A percentile compares a stretch with the other conserved stretches of the same genome.
These are phyloP conservation scores for Tauraco erythrolophus DNA, from an alignment of 2,113 vertebrate species.

Conservation along the genomic window DNA sequence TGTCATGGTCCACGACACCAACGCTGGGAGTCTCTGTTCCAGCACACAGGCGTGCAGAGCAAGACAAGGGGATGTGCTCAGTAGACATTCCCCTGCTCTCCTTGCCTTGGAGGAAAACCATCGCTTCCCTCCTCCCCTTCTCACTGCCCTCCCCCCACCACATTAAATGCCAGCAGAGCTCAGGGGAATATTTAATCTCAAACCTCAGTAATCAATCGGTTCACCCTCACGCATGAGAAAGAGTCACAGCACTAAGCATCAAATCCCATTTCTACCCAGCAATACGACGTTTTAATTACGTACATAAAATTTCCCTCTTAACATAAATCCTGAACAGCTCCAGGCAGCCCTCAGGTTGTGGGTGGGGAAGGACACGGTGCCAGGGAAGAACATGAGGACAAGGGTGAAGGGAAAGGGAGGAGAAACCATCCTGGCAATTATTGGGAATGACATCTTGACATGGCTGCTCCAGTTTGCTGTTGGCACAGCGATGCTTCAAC, in stretches of 20 bases:
- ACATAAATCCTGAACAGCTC: constrained; percentile 11
- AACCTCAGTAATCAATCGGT: constrained; percentile 64
- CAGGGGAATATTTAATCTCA: constrained; percentile 60
- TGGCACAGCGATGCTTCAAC: neutral
- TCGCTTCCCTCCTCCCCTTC: neutral
- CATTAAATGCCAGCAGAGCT: neutral
- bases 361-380: neutral
- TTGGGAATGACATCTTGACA: neutral
- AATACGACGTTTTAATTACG: neutral
- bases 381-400: rapidly evolving
- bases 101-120: neutral
- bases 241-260: constrained; percentile 29
- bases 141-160: neutral
- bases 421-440: neutral
- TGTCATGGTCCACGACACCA: rapidly evolving
- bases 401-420: neutral
- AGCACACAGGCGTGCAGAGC: rapidly evolving
- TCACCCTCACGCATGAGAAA: constrained; percentile 40
- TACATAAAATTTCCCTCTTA: neutral
- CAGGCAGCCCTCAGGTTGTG: neutral
- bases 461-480: rapidly evolving
- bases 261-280: constrained; percentile 47
- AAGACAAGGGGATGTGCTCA: neutral
- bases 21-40: rapidly evolving
- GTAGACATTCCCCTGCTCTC: neutral